phyloP scores from a whole-genome alignment of 2,888 invertebrate species.

The Pheosia tremula region DNA sequence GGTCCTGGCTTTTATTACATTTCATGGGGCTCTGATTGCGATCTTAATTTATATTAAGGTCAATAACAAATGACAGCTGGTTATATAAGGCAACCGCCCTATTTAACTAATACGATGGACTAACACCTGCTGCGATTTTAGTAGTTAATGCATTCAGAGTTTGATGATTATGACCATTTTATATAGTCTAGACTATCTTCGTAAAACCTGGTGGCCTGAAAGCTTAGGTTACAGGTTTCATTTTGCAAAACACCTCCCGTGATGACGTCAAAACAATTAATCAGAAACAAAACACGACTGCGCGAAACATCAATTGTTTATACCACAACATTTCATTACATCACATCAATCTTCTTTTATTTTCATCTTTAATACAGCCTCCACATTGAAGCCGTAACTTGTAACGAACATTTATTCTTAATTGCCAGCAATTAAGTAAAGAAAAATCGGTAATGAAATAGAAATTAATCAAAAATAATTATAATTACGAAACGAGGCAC shows the following conservation, averaged over 20 bases:
- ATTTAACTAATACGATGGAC: not conserved
- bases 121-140: not conserved
- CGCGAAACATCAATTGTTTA: slow-evolving; percentile 2
- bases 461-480: not conserved
- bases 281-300: not conserved
- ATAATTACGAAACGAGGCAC: too few species aligned
- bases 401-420: not conserved
- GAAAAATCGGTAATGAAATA: not conserved
- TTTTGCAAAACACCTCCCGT: not conserved
- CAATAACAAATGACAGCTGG: too few species aligned
- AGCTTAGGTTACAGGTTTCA: not conserved
- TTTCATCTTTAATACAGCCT: slow-evolving; percentile 1
- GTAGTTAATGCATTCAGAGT: not conserved
- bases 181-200: not conserved
- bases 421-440: not conserved
- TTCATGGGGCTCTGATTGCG: slow-evolving; percentile 5
- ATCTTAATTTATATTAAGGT: not conserved
- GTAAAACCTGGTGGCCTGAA: not conserved
- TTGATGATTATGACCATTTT: not conserved
- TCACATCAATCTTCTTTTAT: slow-evolving; percentile 1
- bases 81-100: too few species aligned
- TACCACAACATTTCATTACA: slow-evolving; percentile 1
- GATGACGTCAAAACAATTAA: not conserved
- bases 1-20: slow-evolving; percentile 9
- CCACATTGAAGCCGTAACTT: not conserved